Percentiles rank a stretch among this genome's conserved stretches.
These are phyloP conservation scores for Oreochromis niloticus DNA, from an alignment of 2,113 vertebrate species.

Conservation along the genomic window DNA sequence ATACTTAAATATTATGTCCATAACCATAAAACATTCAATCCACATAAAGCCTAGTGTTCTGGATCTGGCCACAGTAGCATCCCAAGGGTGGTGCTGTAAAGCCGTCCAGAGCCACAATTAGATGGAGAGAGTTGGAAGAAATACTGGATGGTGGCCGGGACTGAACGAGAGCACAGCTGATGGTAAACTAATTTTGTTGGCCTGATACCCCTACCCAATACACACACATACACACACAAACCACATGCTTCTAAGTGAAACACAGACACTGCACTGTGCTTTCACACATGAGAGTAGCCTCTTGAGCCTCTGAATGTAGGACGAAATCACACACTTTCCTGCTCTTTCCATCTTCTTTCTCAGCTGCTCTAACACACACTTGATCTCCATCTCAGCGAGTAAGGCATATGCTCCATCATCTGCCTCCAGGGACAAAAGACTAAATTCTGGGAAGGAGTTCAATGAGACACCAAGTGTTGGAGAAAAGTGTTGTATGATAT, in stretches of 20 bases:
- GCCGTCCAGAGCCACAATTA: slow-evolving; percentile 52
- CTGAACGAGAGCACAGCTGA: slow-evolving; percentile 60
- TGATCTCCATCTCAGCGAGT: slow-evolving; percentile 24
- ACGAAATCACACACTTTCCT: slow-evolving; percentile 2
- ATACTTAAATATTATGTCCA: slow-evolving; percentile 65
- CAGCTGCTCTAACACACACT: slow-evolving; percentile 37
- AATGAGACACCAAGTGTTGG: slow-evolving; percentile 1
- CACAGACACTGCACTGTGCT: background rate
- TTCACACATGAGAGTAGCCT: slow-evolving; percentile 10
- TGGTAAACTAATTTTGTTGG: slow-evolving; percentile 84
- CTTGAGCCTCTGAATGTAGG: background rate
- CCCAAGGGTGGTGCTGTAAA: slow-evolving; percentile 57
- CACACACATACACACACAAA: background rate
- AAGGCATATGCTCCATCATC: slow-evolving; percentile 54
- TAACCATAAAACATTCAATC: slow-evolving; percentile 72
- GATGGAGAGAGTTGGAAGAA: slow-evolving; percentile 45
- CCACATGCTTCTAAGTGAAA: background rate
- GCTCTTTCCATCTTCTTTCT: slow-evolving; percentile 5
- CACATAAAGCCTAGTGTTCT: slow-evolving; percentile 65
- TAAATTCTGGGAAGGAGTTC: slow-evolving; percentile 45
- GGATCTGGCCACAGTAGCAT: slow-evolving; percentile 65
- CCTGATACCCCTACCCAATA: slow-evolving; percentile 45
- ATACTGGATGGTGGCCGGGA: slow-evolving; percentile 23
- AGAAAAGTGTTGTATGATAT: background rate
- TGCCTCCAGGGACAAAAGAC: slow-evolving; percentile 45